phyloP scores from a whole-genome alignment of 2,797 vertebrate genomes.

The Diplodus puntazzo region DNA sequence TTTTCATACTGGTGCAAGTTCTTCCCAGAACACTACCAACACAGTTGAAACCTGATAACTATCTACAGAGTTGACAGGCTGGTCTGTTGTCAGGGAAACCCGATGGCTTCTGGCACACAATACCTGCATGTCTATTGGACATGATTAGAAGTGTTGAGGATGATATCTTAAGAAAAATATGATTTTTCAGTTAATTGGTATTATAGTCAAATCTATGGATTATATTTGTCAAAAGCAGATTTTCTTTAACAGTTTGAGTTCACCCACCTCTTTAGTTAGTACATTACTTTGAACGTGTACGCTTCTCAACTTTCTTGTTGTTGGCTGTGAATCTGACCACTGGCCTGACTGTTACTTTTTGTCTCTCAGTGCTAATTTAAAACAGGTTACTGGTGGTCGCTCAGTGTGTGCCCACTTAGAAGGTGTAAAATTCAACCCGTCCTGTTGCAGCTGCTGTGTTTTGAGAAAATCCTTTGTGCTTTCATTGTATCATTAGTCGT shows the following conservation, averaged over 20 bases:
- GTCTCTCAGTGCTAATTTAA: conserved; percentile 22
- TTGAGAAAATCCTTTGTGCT: conserved; percentile 25
- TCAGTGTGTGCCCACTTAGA: not conserved
- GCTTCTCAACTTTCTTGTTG: not conserved
- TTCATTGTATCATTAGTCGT: conserved; percentile 17
- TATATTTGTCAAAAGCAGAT: not conserved
- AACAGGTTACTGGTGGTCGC: not conserved
- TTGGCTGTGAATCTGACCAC: conserved; percentile 20
- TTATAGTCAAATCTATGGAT: not conserved
- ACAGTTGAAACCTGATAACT: not conserved
- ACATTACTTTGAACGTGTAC: not conserved
- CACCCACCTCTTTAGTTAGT: not conserved
- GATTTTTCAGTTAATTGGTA: not conserved
- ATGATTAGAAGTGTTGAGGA: not conserved
- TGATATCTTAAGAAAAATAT: not conserved
- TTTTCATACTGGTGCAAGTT: conserved; percentile 7
- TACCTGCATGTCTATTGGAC: not conserved
- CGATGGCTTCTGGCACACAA: not conserved
- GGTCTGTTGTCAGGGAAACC: conserved; percentile 22
- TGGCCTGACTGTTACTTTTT: conserved; percentile 10
- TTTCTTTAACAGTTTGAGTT: conserved; percentile 4
- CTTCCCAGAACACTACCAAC: not conserved
- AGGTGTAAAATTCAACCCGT: conserved; percentile 1
- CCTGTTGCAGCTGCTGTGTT: conserved; percentile 13
- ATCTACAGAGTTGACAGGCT: not conserved